phyloP scores from a whole-genome alignment of 2,797 vertebrate genomes.

The Apogon talboti region DNA sequence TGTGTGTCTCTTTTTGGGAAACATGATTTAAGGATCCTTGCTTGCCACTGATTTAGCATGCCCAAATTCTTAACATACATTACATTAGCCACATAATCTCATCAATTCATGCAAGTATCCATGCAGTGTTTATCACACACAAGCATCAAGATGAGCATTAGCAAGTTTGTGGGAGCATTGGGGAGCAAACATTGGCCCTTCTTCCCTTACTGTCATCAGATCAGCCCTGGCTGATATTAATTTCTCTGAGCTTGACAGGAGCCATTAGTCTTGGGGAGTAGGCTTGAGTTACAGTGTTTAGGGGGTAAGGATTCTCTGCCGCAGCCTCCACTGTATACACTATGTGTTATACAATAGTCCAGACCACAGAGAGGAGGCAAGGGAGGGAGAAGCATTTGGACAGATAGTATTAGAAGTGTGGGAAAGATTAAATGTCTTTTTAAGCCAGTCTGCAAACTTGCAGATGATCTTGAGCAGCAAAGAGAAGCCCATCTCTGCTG shows the following conservation, averaged over 20 bases:
- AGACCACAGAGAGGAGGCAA: constrained; percentile 36
- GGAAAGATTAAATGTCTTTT: constrained; percentile 50
- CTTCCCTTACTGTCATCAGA: constrained; percentile 45
- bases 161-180: constrained; percentile 19
- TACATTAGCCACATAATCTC: background rate
- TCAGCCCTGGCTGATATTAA: constrained; percentile 59
- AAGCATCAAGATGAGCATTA: constrained; percentile 21
- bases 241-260: constrained; percentile 69
- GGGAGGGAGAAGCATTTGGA: constrained; percentile 26
- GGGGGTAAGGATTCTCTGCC: constrained; percentile 54
- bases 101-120: constrained; percentile 11
- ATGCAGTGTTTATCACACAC: constrained; percentile 10
- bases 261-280: constrained; percentile 71
- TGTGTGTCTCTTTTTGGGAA: background rate
- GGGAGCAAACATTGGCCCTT: constrained; percentile 21
- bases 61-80: background rate
- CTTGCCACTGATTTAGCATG: background rate
- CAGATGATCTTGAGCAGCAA: background rate
- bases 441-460: constrained; percentile 7
- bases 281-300: constrained; percentile 69
- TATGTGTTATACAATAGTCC: constrained; percentile 54
- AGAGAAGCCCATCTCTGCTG: background rate
- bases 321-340: constrained; percentile 28
- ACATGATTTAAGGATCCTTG: background rate
- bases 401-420: constrained; percentile 39